These are phyloP conservation scores for Salvelinus sp. DNA, from an alignment of 2,113 vertebrate species.

Conservation along the genomic window DNA sequence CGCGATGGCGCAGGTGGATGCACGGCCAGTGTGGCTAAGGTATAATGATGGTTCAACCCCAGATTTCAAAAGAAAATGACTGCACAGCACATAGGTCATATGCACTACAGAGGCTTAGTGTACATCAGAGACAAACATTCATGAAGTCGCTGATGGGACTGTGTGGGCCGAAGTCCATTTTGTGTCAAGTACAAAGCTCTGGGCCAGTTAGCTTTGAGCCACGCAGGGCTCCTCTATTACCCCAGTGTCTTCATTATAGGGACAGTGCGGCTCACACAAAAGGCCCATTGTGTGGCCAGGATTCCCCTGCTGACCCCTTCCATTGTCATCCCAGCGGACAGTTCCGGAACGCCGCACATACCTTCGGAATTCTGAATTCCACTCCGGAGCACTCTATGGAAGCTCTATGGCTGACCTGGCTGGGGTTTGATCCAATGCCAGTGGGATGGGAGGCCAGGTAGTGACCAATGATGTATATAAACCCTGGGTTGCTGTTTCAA, in stretches of 20 bases:
- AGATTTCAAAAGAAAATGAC: too few relatives aligned
- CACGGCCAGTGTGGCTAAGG: too few relatives aligned
- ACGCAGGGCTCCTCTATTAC: not conserved
- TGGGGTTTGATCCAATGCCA: not conserved
- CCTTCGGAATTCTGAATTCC: slow-evolving; percentile 46
- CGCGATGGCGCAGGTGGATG: too few relatives aligned
- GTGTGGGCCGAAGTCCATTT: too few relatives aligned
- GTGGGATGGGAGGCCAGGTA: not conserved
- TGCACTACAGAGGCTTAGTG: too few relatives aligned
- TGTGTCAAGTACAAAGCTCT: too few relatives aligned
- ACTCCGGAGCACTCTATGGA: slow-evolving; percentile 22
- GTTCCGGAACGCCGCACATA: slow-evolving; percentile 30
- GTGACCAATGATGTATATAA: not conserved
- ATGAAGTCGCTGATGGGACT: too few relatives aligned
- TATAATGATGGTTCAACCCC: too few relatives aligned
- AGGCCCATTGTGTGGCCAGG: slow-evolving; percentile 27
- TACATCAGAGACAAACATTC: too few relatives aligned
- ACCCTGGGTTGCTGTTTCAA: too few relatives aligned
- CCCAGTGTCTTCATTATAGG: not conserved
- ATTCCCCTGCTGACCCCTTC: slow-evolving; percentile 40
- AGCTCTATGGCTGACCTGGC: slow-evolving; percentile 10
- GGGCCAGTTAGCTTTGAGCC: not conserved
- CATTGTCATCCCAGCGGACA: slow-evolving; percentile 32
- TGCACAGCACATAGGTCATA: too few relatives aligned
- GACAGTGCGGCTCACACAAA: slow-evolving; percentile 27